phyloP scores from a whole-genome alignment of 2,113 vertebrate genomes.

The Psilopsiagon aymara region DNA sequence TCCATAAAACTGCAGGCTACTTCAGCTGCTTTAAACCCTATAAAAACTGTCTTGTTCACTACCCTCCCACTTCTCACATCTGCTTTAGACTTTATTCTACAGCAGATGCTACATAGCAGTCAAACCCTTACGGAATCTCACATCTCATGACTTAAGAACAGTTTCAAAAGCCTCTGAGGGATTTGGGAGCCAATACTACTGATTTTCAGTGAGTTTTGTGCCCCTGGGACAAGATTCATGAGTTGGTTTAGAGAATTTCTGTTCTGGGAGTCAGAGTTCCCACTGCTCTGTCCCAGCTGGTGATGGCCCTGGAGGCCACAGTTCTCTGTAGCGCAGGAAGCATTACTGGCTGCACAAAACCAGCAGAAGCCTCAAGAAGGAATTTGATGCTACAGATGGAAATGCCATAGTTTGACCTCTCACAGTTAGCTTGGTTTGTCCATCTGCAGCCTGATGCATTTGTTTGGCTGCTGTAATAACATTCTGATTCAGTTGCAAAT shows the following conservation, averaged over 20 bases:
- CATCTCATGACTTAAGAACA: background rate
- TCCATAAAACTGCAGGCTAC: background rate
- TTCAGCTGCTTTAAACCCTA: background rate
- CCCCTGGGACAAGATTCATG: background rate
- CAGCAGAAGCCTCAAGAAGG: background rate
- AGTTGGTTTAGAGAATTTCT: background rate
- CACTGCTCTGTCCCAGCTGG: background rate
- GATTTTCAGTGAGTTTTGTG: background rate
- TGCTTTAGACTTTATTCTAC: background rate
- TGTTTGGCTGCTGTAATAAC: background rate
- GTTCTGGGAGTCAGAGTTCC: background rate
- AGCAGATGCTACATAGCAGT: background rate
- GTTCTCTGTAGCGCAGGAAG: background rate
- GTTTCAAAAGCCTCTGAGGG: background rate
- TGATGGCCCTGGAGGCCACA: background rate
- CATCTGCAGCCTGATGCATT: background rate
- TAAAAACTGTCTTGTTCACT: background rate
- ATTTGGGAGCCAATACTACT: background rate
- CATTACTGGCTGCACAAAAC: background rate
- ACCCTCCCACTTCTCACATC: background rate
- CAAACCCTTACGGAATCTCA: background rate
- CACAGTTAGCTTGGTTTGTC: background rate
- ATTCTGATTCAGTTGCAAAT: background rate
- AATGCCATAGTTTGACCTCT: background rate
- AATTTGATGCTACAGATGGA: background rate